Evolutionary conservation across 23 tunicate species (phyloP), one percentile per base, ranked within the genome.

Genomic region (Ciona savignyi): DNA sequence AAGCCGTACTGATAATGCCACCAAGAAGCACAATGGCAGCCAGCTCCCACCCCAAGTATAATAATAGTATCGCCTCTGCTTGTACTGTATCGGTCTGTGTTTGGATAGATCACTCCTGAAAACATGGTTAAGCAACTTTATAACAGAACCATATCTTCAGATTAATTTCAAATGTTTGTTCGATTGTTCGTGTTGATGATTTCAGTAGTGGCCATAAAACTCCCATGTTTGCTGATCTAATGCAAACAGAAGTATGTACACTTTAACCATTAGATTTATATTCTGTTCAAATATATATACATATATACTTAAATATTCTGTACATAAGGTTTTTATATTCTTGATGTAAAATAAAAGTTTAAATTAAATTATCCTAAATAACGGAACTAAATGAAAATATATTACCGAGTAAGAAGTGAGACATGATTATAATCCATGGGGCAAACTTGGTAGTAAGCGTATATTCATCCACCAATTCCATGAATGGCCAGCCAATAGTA

Each of bases 61-160:
- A 95, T 88, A 33, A 95, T 89, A 4, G 99, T 95, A 56, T 95
- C 99, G 1, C 94, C 94, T 75, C 99, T 89, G 35, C 86, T 82
- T 67, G 99, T 89, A 29, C 89, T 83, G 77, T 80, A 90, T 25
- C 75, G 78, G 27, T 83, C 88, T 20, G 83, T 68, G 51, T 71
- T 74, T 23, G 99, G 99, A 60, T 95, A 95, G 48, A 95, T 86
- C 25, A 81, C 67, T 33, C 92, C 99, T 90, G 82, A 23, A 77
- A 69, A 30, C 51, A 6, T 23, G 4, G 34, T 22, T 33, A 24
- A 6, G 6, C 15, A 30, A 9, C 9, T 25, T 70, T 9, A 70
- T 9, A 28, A 70, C 6, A 28, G 23, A 9, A 19, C 27, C 27
- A 65, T 49, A 49, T n/a, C n/a, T n/a, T n/a, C n/a, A n/a, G n/a